Base-by-base conservation (phyloP, 2,888 invertebrate genomes). In the Helleia helle region DNA sequence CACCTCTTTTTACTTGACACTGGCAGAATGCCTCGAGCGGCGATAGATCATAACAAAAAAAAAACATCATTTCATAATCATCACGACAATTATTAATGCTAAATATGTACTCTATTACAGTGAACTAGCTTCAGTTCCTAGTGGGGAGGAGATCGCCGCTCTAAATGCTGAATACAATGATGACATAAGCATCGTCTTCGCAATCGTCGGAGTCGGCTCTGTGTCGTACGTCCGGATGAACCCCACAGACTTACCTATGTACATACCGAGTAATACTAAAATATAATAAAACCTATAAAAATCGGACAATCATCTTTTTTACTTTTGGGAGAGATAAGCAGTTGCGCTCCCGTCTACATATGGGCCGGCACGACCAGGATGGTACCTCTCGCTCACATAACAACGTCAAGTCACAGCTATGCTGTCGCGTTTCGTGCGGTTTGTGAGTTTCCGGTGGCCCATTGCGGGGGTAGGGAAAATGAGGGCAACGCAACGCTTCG, bases 181-280 rank as follows among this genome's bases (percentile, higher is more conserved):
- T 40, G 54, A 62, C 3, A 70, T 81, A 2, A 54, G 67, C 1
- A 66, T 75, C 9, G 56, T 86, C 1, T 77, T 84, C 36, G 87
- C 86, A 1, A 45, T 86, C 2, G 80, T 86, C 2, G 68, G 73
- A n/a, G 51, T 56, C 0, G 70, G 67, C 9, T 72, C 84, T 0
- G 58, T 87, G 2, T 71, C 76, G 4, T 87, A 80, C 45, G 47
- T 86, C 36, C 77, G 80, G 54, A 65, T 85, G 8, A 79, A 73
- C 12, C 64, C 75, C 9, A 57, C 60, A 3, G 65, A 74, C 28
- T 52, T 81, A 36, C 84, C 85, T 0, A 50, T 70, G 2, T 68
- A 67, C 48, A 49, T 69, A 26, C 56, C 65, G 2, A 50, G 43
- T 42, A 38, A 40, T 9, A 43, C 15, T 40, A 38, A 42, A 8